phyloP scores from a whole-genome alignment of 2,888 invertebrate species.

The Andrena bicolor region DNA sequence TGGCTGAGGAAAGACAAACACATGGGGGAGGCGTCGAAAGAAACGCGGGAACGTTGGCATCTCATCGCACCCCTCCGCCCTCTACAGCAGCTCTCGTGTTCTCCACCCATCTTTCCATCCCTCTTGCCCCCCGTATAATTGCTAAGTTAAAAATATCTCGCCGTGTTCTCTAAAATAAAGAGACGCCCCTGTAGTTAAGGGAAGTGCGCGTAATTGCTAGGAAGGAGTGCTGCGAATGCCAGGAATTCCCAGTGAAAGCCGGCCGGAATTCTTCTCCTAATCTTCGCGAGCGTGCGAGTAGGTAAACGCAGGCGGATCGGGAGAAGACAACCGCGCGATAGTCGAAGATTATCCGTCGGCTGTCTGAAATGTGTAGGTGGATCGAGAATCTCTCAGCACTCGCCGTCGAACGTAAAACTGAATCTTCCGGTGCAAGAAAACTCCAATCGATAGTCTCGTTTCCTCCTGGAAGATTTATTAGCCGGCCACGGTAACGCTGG shows the following conservation, averaged over 20 bases:
- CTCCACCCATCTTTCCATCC: slow-evolving; percentile 14
- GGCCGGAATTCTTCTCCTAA: slow-evolving; percentile 60
- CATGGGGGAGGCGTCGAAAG: slow-evolving; percentile 58
- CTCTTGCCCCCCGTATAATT: slow-evolving; percentile 63
- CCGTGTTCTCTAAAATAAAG: slow-evolving; percentile 67
- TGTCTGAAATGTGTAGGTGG: background rate
- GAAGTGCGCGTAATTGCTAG: slow-evolving; percentile 66
- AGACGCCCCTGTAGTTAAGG: slow-evolving; percentile 66
- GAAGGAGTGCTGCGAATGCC: slow-evolving; percentile 56
- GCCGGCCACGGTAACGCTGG: slow-evolving; percentile 75
- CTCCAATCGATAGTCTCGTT: slow-evolving; percentile 36
- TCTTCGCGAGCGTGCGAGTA: slow-evolving; percentile 44
- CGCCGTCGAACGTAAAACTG: no score
- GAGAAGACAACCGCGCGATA: background rate
- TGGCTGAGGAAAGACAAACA: slow-evolving; percentile 68
- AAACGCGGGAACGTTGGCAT: slow-evolving; percentile 62
- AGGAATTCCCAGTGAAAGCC: slow-evolving; percentile 46
- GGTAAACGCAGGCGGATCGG: slow-evolving; percentile 12
- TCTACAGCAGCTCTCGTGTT: slow-evolving; percentile 2
- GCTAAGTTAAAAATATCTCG: slow-evolving; percentile 75
- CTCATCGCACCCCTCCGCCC: slow-evolving; percentile 37
- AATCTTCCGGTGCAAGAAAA: no score
- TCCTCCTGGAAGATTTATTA: slow-evolving; percentile 74
- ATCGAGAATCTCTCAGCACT: background rate
- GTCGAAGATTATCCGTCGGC: background rate